Conservation (phyloP, 2,888 invertebrate species). For the Conistra vaccinii region DNA sequence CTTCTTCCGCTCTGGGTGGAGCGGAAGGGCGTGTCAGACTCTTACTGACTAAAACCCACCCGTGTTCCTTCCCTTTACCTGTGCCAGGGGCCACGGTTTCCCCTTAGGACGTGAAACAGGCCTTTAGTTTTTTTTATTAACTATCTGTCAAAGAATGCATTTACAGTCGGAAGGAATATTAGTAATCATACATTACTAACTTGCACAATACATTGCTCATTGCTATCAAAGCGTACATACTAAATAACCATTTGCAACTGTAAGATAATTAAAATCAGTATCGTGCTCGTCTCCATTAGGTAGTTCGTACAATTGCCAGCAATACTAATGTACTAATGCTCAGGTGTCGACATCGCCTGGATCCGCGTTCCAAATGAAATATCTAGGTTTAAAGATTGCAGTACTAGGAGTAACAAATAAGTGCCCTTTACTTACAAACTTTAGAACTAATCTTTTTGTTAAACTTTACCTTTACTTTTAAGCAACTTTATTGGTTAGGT, state of each 20-base stretch:
- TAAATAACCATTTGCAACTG: conserved; percentile 46
- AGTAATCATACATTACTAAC: conserved; percentile 9
- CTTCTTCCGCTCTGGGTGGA: no score
- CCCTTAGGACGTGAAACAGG: no score
- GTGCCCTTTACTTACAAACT: conserved; percentile 39
- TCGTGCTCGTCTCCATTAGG: conserved; percentile 50
- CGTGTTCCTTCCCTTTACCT: no score
- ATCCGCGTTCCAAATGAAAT: conserved; percentile 46
- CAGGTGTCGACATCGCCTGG: conserved; percentile 38
- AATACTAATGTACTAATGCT: conserved; percentile 48
- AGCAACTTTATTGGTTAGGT: neutral
- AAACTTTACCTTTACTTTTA: neutral
- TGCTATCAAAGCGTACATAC: conserved; percentile 32
- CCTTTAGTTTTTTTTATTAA: neutral
- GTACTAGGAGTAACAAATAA: conserved; percentile 27
- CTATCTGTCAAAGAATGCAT: neutral
- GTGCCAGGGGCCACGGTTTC: no score
- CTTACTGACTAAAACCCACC: no score
- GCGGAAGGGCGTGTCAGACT: no score
- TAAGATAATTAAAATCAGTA: conserved; percentile 48
- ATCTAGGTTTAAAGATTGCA: conserved; percentile 52
- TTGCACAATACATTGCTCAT: conserved; percentile 43
- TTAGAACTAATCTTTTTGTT: conserved; percentile 21
- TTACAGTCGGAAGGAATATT: neutral
- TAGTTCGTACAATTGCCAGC: conserved; percentile 40